Conservation (phyloP, 2,797 vertebrate species). For the Eidolon dupreanum region DNA sequence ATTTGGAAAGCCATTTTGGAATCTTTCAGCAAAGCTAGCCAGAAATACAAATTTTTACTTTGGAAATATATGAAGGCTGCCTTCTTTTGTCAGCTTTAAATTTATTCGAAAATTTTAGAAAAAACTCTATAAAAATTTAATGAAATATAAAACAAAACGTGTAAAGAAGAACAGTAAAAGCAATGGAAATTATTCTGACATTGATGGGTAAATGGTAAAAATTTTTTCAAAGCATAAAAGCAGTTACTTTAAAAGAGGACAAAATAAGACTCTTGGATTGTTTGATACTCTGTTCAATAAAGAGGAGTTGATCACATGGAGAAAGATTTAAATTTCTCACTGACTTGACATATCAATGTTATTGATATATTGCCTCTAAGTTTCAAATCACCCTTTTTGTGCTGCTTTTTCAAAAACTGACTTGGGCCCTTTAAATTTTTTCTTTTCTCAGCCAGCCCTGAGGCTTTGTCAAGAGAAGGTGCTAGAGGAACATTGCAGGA, state of each 20-base stretch:
- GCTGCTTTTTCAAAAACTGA: not conserved
- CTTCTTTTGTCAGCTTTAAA: constrained; percentile 16
- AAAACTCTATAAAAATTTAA: not conserved
- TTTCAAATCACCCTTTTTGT: not conserved
- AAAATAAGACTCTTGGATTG: not conserved
- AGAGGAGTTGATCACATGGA: not conserved
- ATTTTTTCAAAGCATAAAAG: not conserved
- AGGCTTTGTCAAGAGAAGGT: not conserved
- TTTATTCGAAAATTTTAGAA: not conserved
- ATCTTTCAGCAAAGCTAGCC: not conserved
- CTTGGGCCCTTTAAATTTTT: not conserved
- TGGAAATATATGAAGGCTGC: not conserved
- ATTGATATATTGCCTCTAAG: not conserved
- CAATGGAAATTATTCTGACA: not conserved
- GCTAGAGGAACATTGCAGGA: not conserved
- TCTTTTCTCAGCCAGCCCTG: not conserved
- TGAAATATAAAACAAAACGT: not conserved
- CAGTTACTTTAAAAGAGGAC: not conserved
- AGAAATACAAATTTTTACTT: not conserved
- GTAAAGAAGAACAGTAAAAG: not conserved
- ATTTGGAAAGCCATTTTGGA: constrained; percentile 11
- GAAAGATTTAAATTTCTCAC: not conserved
- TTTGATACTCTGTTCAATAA: not conserved
- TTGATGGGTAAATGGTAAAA: not conserved
- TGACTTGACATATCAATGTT: not conserved